Evolutionary conservation across 2,113 vertebrate genomes (phyloP).

Genomic region (Cololabis saira): DNA sequence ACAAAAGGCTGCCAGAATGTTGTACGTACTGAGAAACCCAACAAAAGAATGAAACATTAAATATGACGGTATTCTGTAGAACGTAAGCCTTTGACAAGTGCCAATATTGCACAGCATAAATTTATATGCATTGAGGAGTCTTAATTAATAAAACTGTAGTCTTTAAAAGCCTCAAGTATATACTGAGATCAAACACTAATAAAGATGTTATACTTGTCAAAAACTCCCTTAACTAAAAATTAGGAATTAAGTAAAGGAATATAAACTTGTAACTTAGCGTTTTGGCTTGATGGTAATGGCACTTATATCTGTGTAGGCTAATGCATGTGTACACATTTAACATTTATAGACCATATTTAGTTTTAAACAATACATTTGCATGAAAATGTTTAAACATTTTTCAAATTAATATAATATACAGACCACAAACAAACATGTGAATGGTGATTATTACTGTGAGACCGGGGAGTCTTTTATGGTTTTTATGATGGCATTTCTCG

Average conservation of each 20-base stretch:
- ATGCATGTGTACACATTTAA: too few species aligned
- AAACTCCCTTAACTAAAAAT: background rate
- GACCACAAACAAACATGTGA: background rate
- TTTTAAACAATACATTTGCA: background rate
- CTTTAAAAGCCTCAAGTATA: background rate
- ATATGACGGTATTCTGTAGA: background rate
- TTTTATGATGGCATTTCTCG: too few species aligned
- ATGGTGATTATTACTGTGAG: too few species aligned
- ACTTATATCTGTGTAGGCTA: too few species aligned
- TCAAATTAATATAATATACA: too few species aligned
- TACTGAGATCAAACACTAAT: background rate
- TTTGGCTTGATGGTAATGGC: too few species aligned
- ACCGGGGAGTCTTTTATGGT: too few species aligned
- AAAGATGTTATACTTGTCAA: background rate
- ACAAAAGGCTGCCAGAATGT: background rate
- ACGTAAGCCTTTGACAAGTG: background rate
- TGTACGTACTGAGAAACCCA: background rate
- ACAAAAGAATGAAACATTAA: background rate
- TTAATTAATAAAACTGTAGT: background rate
- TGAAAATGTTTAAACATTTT: background rate
- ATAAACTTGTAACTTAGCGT: background rate
- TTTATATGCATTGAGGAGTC: background rate
- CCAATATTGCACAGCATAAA: background rate
- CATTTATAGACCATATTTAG: background rate
- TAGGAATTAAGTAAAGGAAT: background rate